These are phyloP conservation scores for Pempheris klunzingeri DNA, from an alignment of 2,797 vertebrate genomes.

Conservation along the genomic window DNA sequence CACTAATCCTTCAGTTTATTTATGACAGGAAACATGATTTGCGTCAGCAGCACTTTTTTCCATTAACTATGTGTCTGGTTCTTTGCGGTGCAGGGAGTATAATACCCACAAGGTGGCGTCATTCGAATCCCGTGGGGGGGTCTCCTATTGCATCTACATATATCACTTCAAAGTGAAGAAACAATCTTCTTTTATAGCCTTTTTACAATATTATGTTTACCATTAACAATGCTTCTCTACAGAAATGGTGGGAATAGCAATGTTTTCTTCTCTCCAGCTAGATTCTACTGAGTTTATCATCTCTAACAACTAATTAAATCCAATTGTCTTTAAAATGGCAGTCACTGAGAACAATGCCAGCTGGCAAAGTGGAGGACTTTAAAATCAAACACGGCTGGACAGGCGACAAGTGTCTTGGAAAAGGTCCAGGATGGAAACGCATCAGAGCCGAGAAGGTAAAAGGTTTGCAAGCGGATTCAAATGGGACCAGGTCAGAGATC, in stretches of 20 bases:
- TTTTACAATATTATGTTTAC: background rate
- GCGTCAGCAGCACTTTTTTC: constrained; percentile 72
- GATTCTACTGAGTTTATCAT: background rate
- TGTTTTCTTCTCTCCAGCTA: background rate
- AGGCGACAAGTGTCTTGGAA: constrained; percentile 39
- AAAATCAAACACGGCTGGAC: constrained; percentile 5
- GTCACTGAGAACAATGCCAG: constrained; percentile 19
- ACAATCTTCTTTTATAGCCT: background rate
- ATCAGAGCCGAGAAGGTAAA: constrained; percentile 15
- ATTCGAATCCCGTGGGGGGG: constrained; percentile 37
- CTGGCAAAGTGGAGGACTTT: constrained; percentile 11
- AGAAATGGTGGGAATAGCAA: background rate
- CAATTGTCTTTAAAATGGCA: background rate
- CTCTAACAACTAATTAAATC: constrained; percentile 12
- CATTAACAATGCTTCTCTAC: background rate
- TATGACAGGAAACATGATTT: constrained; percentile 79
- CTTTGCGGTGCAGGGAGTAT: constrained; percentile 11
- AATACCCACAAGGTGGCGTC: constrained; percentile 72
- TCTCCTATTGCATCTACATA: background rate
- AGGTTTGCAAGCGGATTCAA: background rate
- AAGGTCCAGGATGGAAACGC: background rate
- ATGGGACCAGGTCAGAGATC: background rate
- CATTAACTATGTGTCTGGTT: constrained; percentile 54
- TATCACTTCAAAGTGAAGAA: background rate
- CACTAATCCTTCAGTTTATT: constrained; percentile 72